These are phyloP conservation scores for Epinotia bilunana DNA, from an alignment of 2,888 invertebrate species.

Conservation along the genomic window DNA sequence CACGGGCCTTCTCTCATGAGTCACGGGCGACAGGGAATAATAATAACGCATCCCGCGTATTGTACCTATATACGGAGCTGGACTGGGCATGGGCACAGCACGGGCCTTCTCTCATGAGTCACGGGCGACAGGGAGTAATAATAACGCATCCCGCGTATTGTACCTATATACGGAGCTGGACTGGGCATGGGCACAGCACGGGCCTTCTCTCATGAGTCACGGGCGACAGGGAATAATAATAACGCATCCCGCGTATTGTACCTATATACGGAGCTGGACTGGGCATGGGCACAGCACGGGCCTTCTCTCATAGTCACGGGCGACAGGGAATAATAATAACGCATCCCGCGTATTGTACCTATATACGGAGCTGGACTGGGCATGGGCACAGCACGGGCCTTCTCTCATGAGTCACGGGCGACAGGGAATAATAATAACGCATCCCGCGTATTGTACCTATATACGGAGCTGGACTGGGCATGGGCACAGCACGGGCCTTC, in stretches of 20 bases:
- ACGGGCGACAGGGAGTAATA: background rate
- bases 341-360: background rate
- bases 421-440: background rate
- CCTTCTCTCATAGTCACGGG: background rate
- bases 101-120: background rate
- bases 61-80: background rate
- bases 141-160: background rate
- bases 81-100: too few species aligned
- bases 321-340: background rate
- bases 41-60: background rate
- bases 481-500: background rate
- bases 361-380: background rate
- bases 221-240: background rate
- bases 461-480: background rate
- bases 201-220: background rate
- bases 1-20: background rate
- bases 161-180: background rate
- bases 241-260: background rate
- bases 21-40: background rate
- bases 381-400: too few species aligned
- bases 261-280: background rate
- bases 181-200: too few species aligned
- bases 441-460: background rate
- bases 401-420: background rate
- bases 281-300: too few species aligned